Evolutionary conservation across 2,797 vertebrate genomes (phyloP).

Genomic region (Cottoperca gobio): DNA sequence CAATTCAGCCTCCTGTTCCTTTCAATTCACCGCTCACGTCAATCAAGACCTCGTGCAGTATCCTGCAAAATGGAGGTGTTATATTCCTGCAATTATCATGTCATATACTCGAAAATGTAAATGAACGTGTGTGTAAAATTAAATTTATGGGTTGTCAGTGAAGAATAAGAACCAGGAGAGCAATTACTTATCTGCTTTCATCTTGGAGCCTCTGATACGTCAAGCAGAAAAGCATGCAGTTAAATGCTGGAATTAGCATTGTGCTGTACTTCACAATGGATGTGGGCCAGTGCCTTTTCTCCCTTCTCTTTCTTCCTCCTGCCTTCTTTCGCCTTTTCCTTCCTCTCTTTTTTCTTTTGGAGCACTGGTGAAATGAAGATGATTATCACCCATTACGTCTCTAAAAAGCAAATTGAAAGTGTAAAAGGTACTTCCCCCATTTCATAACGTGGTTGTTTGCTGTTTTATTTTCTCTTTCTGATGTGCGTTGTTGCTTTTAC

Average conservation of each 20-base stretch:
- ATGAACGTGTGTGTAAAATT: constrained; percentile 99
- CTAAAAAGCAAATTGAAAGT: constrained; percentile 91
- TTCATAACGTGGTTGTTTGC: constrained; percentile 91
- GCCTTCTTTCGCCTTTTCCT: constrained; percentile 43
- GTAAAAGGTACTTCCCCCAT: constrained; percentile 88
- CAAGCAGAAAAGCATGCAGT: constrained; percentile 99
- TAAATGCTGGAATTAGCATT: constrained; percentile 99
- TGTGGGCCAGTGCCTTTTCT: constrained; percentile 94
- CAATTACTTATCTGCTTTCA: constrained; percentile 99
- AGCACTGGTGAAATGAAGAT: constrained; percentile 95
- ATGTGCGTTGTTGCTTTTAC: constrained; percentile 24
- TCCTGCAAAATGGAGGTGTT: constrained; percentile 99
- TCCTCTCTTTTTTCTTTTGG: constrained; percentile 88
- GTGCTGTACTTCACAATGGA: constrained; percentile 95
- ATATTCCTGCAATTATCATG: constrained; percentile 99
- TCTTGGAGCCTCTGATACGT: constrained; percentile 99
- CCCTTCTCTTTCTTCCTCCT: constrained; percentile 82
- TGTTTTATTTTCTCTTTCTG: constrained; percentile 38
- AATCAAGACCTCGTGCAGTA: constrained; percentile 93
- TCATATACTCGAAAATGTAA: constrained; percentile 99
- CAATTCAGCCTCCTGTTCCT: constrained; percentile 99
- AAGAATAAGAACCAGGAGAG: constrained; percentile 99
- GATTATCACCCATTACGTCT: constrained; percentile 94
- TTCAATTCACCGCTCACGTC: constrained; percentile 99
- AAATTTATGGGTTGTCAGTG: constrained; percentile 99